Conservation (phyloP, 2,888 invertebrate genomes). For the Pomacea canaliculata region DNA sequence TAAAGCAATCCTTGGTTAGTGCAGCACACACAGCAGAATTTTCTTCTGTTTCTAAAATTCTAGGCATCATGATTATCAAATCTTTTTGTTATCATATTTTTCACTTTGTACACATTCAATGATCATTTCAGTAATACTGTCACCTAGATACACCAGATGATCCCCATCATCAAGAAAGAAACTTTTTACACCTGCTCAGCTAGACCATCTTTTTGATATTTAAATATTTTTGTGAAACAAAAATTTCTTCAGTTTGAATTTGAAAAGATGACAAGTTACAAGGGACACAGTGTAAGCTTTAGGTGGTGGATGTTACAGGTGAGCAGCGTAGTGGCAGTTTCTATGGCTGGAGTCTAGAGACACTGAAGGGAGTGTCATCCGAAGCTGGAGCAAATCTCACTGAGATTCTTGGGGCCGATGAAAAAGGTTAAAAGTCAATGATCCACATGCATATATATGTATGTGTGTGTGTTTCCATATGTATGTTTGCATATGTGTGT, state of each 20-base stretch:
- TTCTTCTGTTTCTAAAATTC: not conserved
- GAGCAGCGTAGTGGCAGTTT: constrained; percentile 53
- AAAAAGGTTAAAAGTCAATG: constrained; percentile 29
- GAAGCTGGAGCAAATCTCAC: constrained; percentile 60
- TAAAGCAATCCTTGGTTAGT: constrained; percentile 51
- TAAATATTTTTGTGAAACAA: too few relatives aligned
- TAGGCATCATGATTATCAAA: not conserved
- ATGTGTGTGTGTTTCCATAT: not conserved
- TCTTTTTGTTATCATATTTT: not conserved
- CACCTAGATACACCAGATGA: too few relatives aligned
- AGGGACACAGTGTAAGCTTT: too few relatives aligned
- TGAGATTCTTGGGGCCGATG: constrained; percentile 38
- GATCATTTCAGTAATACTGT: not conserved
- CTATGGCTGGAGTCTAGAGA: constrained; percentile 64
- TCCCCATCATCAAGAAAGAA: too few relatives aligned
- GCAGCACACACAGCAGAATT: not conserved
- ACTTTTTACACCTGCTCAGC: too few relatives aligned
- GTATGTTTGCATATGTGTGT: not conserved
- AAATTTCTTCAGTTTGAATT: too few relatives aligned
- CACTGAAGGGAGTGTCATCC: constrained; percentile 57
- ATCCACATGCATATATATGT: not conserved
- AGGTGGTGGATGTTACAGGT: constrained; percentile 38
- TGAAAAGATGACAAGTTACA: too few relatives aligned
- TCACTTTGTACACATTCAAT: not conserved
- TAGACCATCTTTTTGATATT: too few relatives aligned